These are phyloP conservation scores for Heptranchias perlo DNA, from an alignment of 2,113 vertebrate genomes.

Conservation along the genomic window DNA sequence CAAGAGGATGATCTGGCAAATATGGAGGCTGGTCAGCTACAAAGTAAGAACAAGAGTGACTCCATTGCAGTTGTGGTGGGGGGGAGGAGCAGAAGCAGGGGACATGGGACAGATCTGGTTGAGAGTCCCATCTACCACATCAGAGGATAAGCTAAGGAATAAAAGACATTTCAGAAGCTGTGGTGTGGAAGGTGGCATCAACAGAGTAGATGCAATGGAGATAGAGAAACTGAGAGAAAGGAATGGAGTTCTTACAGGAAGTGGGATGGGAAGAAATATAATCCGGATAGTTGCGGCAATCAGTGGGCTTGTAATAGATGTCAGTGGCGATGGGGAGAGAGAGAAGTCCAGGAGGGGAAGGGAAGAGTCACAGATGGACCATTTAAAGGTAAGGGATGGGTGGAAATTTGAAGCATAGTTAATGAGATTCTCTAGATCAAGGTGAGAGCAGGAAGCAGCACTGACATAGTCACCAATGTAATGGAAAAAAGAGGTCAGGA, in stretches of 20 bases:
- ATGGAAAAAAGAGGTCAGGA: neutral
- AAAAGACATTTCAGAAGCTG: neutral
- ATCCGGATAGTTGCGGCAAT: neutral
- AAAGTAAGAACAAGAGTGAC: neutral
- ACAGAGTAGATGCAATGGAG: too few species aligned
- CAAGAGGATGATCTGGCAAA: neutral
- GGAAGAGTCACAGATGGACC: neutral
- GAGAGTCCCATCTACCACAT: too few species aligned
- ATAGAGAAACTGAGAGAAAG: neutral
- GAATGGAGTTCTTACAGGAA: neutral
- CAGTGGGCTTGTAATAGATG: neutral
- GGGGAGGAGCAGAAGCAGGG: neutral
- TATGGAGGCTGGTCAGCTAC: neutral
- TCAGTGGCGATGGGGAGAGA: neutral
- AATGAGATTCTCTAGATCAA: neutral
- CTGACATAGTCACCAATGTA: neutral
- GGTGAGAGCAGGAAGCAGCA: neutral
- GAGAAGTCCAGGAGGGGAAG: neutral
- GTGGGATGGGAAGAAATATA: neutral
- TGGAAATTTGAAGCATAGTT: neutral
- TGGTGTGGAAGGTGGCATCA: neutral
- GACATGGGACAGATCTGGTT: neutral
- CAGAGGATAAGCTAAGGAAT: neutral
- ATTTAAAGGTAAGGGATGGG: neutral
- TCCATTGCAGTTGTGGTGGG: too few species aligned